Evolutionary conservation across 1,140 invertebrate genomes (phyloP).

Genomic region (Scylla paramamosain): DNA sequence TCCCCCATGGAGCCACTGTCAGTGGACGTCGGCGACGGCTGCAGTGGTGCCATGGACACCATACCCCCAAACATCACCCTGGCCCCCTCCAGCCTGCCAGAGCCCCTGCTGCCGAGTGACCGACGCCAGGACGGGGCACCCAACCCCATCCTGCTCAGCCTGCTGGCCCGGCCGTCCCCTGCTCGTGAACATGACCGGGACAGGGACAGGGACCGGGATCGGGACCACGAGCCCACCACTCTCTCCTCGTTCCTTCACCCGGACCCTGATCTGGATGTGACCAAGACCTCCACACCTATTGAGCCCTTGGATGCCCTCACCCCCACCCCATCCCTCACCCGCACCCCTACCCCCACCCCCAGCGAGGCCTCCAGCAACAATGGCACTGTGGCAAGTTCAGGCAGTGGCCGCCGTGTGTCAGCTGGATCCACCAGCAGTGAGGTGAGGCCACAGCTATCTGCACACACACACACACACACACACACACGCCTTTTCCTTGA

Average conservation of each 20-base stretch:
- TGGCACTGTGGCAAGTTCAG: conserved; percentile 62
- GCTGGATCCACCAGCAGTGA: conserved; percentile 57
- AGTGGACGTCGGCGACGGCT: conserved; percentile 66
- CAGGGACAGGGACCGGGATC: background rate
- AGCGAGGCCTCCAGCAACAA: conserved; percentile 69
- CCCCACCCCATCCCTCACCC: conserved; percentile 61
- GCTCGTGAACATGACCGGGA: conserved; percentile 19
- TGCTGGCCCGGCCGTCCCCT: conserved; percentile 60
- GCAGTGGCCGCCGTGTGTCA: conserved; percentile 61
- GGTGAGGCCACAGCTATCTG: background rate
- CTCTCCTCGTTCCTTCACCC: conserved; percentile 52
- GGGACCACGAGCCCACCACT: conserved; percentile 37
- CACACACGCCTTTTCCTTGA: too few species aligned
- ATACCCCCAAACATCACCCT: conserved; percentile 67
- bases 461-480: too few species aligned
- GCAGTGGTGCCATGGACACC: conserved; percentile 48
- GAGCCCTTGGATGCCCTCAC: conserved; percentile 58
- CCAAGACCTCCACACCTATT: conserved; percentile 67
- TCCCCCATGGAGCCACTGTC: conserved; percentile 68
- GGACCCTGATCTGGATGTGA: conserved; percentile 58
- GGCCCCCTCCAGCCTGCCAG: conserved; percentile 56
- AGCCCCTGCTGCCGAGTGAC: conserved; percentile 58
- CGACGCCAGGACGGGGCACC: conserved; percentile 49
- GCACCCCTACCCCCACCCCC: conserved; percentile 63
- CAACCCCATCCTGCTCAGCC: conserved; percentile 69